Base-by-base conservation (phyloP, 2,888 invertebrate species). In the Allygus modestus region DNA sequence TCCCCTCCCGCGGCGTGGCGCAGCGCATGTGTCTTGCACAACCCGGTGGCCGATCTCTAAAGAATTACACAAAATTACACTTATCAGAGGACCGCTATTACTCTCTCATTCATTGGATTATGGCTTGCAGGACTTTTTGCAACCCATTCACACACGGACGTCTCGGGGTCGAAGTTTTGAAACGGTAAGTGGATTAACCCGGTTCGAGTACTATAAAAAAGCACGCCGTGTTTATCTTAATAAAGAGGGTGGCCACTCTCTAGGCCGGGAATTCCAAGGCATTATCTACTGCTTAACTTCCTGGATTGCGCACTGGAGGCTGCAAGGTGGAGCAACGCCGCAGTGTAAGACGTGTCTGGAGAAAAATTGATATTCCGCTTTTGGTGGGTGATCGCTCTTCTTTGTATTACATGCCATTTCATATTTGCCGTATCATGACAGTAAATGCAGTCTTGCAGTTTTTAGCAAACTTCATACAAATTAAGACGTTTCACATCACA, bases 61-160 rank as follows among this genome's bases (percentile, higher is more conserved):
- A 43, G 46, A 77, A 77, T 79, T 37, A 58, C 58, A 37, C 79
- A 12, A 79, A 79, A 79, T 79, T 79, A 79, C 33, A 79, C 79
- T 51, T 79, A 51, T 79, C 77, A 77, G 46, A 37, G 37, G 77
- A 43, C 51, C 23, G n/a, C 51, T 41, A 41, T 71, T 71, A 77
- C 46, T 77, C 73, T 77, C 43, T 43, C 77, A 51, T 77, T 54
- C 54, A 77, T 77, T 31, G 54, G 77, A 43, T 33, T 23, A 31
- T 15, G 5, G 33, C 43, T 43, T 43, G 77, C 26, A n/a, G 79
- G n/a, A 43, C 4, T 51, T 58, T 51, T 28, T 46, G 75, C 75
- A 77, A 51, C 75, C 46, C 75, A 77, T 77, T 77, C 75, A 77
- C 51, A 46, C 46, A 28, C 37, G 1, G 71, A 71, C 71, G 37